phyloP scores from a whole-genome alignment of 2,113 vertebrate genomes.

The Pelusios castaneus region DNA sequence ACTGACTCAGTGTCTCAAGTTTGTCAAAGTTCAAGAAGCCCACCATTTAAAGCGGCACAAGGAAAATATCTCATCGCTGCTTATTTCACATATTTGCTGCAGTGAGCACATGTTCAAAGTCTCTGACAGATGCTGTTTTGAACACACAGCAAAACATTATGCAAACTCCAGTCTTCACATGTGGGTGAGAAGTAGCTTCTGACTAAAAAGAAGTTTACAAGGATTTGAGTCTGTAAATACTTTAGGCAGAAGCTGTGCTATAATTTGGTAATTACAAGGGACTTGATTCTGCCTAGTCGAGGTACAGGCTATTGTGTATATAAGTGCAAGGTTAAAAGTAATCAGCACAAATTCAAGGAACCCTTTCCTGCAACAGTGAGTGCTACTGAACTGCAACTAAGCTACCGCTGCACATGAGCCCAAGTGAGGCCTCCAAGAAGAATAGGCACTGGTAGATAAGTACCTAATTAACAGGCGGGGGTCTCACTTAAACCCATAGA shows the following conservation, averaged over 20 bases:
- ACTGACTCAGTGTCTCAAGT: neutral
- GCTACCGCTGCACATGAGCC: accelerated
- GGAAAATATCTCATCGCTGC: slow-evolving; percentile 67
- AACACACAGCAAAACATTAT: slow-evolving; percentile 82
- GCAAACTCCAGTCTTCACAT: slow-evolving; percentile 80
- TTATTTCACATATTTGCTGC: slow-evolving; percentile 77
- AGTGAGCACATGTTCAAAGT: slow-evolving; percentile 80
- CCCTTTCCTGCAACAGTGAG: neutral
- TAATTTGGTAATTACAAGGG: neutral
- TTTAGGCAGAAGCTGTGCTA: slow-evolving; percentile 53
- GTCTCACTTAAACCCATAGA: neutral
- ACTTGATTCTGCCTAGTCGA: neutral
- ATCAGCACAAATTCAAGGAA: neutral
- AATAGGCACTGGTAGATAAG: neutral
- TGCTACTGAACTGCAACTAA: neutral
- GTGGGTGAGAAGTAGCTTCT: slow-evolving; percentile 78
- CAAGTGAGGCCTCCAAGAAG: neutral
- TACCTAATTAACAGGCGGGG: neutral
- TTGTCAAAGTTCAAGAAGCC: neutral
- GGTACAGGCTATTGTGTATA: neutral
- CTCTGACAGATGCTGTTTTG: slow-evolving; percentile 83
- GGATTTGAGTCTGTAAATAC: slow-evolving; percentile 70
- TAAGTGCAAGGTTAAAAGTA: neutral
- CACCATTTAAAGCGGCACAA: neutral
- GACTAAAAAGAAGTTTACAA: slow-evolving; percentile 78